Conservation (phyloP, 2,113 vertebrate genomes). For the Campylomormyrus numenius region DNA sequence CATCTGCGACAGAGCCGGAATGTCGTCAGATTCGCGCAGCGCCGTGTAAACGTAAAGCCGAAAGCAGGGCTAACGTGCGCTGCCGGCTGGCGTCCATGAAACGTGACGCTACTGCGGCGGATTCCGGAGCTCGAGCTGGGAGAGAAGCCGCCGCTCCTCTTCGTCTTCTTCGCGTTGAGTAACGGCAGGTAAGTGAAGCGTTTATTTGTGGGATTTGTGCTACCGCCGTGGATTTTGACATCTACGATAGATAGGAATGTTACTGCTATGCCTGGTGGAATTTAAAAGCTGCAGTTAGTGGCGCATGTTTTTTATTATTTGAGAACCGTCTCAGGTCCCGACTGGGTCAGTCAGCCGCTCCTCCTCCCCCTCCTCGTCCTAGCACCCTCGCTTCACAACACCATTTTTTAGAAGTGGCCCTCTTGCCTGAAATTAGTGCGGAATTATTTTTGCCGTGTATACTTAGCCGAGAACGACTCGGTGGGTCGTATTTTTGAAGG, state of each 20-base stretch:
- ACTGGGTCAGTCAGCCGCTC: conserved; percentile 40
- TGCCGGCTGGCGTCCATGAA: conserved; percentile 58
- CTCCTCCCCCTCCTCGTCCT: conserved; percentile 41
- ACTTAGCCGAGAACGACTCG: background rate
- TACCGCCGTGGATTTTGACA: background rate
- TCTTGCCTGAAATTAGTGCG: background rate
- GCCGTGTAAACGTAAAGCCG: conserved; percentile 34
- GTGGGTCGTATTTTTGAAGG: background rate
- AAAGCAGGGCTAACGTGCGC: conserved; percentile 47
- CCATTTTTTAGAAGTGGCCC: conserved; percentile 11
- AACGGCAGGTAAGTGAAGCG: conserved; percentile 53
- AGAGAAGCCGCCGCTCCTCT: conserved; percentile 65
- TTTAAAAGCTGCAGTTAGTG: conserved; percentile 23
- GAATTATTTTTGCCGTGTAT: background rate
- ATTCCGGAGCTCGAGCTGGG: conserved; percentile 66
- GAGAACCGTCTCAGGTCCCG: conserved; percentile 18
- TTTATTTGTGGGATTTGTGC: background rate
- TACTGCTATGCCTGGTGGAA: background rate
- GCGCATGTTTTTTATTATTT: conserved; percentile 21
- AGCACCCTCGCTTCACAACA: conserved; percentile 40
- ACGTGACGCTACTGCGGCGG: conserved; percentile 64
- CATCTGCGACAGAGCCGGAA: conserved; percentile 48
- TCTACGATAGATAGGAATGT: too few relatives aligned
- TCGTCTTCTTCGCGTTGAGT: conserved; percentile 48
- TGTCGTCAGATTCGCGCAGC: conserved; percentile 50